Conservation (phyloP, 2,113 vertebrate species). For the Oreochromis spilurus region DNA sequence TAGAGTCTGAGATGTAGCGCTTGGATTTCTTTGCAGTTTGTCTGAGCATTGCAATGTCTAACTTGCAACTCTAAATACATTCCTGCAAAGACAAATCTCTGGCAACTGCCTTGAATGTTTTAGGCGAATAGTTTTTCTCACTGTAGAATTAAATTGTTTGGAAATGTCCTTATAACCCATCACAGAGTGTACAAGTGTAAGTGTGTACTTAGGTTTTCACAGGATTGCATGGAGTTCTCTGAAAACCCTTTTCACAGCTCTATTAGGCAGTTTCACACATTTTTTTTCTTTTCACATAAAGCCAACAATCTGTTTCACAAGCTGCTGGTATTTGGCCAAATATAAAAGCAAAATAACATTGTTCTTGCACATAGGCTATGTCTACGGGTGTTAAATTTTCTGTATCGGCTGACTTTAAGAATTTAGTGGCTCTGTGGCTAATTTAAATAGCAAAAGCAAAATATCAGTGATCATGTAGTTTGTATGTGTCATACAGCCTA, state of each 20-base stretch:
- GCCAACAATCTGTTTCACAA: not conserved
- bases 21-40: not conserved
- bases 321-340: not conserved
- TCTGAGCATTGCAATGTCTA: not conserved
- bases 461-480: not conserved
- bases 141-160: not conserved
- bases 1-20: not conserved
- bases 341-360: not conserved
- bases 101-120: not conserved
- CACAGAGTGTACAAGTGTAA: not conserved
- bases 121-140: not conserved
- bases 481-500: not conserved
- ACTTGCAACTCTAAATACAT: not conserved
- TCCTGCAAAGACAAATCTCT: not conserved
- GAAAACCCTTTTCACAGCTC: not conserved
- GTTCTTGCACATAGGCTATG: not conserved
- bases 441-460: not conserved
- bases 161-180: not conserved
- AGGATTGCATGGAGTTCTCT: not conserved
- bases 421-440: not conserved
- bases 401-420: not conserved
- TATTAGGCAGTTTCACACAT: not conserved
- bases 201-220: not conserved
- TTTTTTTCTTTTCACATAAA: not conserved
- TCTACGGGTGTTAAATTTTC: not conserved